Evolutionary conservation across 2,797 vertebrate species (phyloP).

Genomic region (Darevskia nairensis): DNA sequence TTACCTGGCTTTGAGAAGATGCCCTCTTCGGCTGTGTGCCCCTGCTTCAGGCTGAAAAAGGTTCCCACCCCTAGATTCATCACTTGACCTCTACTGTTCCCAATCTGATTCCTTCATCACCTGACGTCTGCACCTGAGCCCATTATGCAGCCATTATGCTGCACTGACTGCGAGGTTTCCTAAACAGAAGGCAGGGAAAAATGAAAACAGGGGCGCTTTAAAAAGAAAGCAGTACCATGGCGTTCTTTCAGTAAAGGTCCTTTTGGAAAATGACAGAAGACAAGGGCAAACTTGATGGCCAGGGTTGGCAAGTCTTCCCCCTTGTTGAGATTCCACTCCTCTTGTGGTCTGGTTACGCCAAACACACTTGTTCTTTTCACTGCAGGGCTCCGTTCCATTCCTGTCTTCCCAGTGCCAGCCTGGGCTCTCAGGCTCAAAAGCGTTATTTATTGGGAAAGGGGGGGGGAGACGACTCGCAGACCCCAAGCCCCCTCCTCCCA

Average conservation of each 20-base stretch:
- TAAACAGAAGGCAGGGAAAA: background rate
- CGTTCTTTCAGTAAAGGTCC: background rate
- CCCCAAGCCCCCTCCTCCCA: background rate
- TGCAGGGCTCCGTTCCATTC: constrained; percentile 25
- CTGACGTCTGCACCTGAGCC: background rate
- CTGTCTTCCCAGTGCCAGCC: constrained; percentile 21
- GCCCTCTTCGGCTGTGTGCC: too few species aligned
- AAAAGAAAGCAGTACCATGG: background rate
- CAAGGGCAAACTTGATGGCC: constrained; percentile 24
- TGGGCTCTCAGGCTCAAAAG: background rate
- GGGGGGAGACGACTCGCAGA: background rate
- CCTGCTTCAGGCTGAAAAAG: too few species aligned
- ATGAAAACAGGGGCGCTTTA: background rate
- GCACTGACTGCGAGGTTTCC: too few species aligned
- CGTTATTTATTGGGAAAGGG: constrained; percentile 29
- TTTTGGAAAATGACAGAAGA: background rate
- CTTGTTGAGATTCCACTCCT: constrained; percentile 32
- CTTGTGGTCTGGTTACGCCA: constrained; percentile 21
- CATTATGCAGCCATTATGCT: background rate
- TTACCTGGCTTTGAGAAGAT: too few species aligned
- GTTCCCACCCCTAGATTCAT: too few species aligned
- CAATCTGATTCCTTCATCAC: background rate
- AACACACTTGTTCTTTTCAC: constrained; percentile 33
- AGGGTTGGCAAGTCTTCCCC: constrained; percentile 11
- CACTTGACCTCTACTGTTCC: background rate